Conservation (phyloP, 2,888 invertebrate genomes). For the Campaea margaritaria region DNA sequence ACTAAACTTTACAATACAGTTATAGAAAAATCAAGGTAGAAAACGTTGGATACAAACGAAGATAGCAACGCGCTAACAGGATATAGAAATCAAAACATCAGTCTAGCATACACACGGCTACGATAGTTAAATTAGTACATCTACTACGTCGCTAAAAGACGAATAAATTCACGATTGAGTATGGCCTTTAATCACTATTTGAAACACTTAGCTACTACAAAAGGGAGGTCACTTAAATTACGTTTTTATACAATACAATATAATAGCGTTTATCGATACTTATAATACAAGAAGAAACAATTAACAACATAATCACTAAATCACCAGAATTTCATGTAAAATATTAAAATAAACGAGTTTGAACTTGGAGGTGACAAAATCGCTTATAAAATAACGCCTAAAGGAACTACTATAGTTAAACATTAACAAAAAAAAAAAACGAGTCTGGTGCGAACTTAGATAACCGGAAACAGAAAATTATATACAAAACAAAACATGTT, state of each 20-base stretch:
- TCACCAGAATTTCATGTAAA: constrained; percentile 31
- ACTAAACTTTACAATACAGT: constrained; percentile 59
- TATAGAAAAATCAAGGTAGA: constrained; percentile 60
- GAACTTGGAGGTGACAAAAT: constrained; percentile 67
- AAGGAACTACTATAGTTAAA: constrained; percentile 59
- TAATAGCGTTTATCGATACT: constrained; percentile 44
- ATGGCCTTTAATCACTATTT: constrained; percentile 75
- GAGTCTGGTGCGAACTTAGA: constrained; percentile 52
- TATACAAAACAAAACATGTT: constrained; percentile 76
- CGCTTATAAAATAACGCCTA: constrained; percentile 61
- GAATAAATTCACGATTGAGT: constrained; percentile 78
- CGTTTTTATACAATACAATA: constrained; percentile 68
- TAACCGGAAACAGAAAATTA: constrained; percentile 62
- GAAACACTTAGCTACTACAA: constrained; percentile 72
- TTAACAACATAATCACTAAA: constrained; percentile 30
- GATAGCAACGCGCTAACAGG: constrained; percentile 45
- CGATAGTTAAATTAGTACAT: constrained; percentile 56
- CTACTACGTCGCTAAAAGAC: constrained; percentile 63
- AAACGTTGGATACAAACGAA: constrained; percentile 54
- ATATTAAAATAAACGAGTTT: constrained; percentile 54
- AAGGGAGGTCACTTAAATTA: constrained; percentile 68
- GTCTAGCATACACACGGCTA: constrained; percentile 70
- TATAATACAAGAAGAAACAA: constrained; percentile 53
- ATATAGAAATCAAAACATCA: constrained; percentile 52
- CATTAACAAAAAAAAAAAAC: constrained; percentile 69